Evolutionary conservation across 92 coral and sea anemone genomes (phyloP).

Genomic region (Palythoa heliodiscus): DNA sequence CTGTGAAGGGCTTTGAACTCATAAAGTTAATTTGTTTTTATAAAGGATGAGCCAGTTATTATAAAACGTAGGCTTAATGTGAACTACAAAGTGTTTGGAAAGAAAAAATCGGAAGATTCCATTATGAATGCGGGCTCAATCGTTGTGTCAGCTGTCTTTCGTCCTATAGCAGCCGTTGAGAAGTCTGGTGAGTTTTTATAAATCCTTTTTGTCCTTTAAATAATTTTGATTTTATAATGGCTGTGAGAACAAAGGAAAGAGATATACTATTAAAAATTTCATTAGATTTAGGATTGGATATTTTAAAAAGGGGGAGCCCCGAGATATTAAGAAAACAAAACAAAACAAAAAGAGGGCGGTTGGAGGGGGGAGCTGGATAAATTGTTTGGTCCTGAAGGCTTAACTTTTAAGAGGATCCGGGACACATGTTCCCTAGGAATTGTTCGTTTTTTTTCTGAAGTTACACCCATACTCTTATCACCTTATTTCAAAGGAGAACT

Average conservation of each 20-base stretch:
- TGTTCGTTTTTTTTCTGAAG: too few relatives aligned
- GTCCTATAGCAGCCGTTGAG: conserved; percentile 75
- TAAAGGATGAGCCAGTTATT: conserved; percentile 77
- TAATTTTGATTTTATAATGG: not conserved
- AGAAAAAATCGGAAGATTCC: conserved; percentile 83
- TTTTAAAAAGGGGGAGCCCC: too few relatives aligned
- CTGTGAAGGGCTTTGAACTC: not conserved
- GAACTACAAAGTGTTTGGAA: conserved; percentile 91
- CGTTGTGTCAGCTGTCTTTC: conserved; percentile 85
- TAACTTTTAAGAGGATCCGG: too few relatives aligned
- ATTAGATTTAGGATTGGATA: too few relatives aligned
- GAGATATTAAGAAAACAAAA: too few relatives aligned
- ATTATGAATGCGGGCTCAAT: conserved; percentile 89
- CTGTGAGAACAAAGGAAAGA: too few relatives aligned
- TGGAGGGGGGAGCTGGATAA: too few relatives aligned
- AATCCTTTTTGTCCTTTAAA: not conserved
- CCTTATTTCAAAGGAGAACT: too few relatives aligned
- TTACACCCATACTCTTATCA: too few relatives aligned
- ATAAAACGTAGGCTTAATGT: conserved; percentile 74
- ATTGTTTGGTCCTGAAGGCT: too few relatives aligned
- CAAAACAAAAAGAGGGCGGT: too few relatives aligned
- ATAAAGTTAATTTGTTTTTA: not conserved
- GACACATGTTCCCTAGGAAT: not conserved
- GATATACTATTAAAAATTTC: too few relatives aligned
- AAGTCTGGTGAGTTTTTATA: conserved; percentile 71